Base-by-base conservation (phyloP, 2,888 invertebrate species). In the Meliscaeva auricollis region DNA sequence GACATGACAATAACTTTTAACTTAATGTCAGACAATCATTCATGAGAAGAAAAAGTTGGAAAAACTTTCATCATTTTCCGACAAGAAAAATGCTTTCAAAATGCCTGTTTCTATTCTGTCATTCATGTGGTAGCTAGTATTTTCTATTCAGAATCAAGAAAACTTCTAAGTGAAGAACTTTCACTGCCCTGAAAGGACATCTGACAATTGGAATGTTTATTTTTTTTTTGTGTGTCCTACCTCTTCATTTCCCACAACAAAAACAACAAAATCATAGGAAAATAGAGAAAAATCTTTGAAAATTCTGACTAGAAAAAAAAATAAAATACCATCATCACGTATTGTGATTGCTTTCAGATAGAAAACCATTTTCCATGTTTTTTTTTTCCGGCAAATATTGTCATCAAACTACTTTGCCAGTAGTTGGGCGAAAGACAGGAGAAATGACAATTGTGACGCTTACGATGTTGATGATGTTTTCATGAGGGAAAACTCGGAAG, bases 301-400 rank as follows among this genome's bases (percentile, higher is more conserved):
- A 26, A 26, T 17, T 15, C 38, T 26, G 20, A 15, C 46, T 32
- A 30, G 32, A 41, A 22, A 46, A 58, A 20, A 41, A 26, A 64
- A n/a, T n/a, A n/a, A 73, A 66, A 48, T 22, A 6, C 68, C 62
- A 50, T 44, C 77, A 77, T 64, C 78, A 83, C 79, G 77, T 83
- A 62, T 32, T 50, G 79, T 56, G 79, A 79, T 83, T 78, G 72
- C 68, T 62, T 78, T 35, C 54, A 83, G 79, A 83, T 79, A 62
- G 69, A 26, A 73, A 62, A 62, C 35, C 69, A 79, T 73, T 78
- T 54, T 44, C 52, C 32, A 44, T 72, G 72, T 30, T 54, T 54
- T 54, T 56, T 54, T 54, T 20, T 41, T 7, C 22, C 7, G n/a
- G 35, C 13, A 48, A 50, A 50, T 66, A 50, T 50, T 66, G 35